Evolutionary conservation across 2,888 invertebrate species (phyloP).

Genomic region (Tanypteryx hageni): DNA sequence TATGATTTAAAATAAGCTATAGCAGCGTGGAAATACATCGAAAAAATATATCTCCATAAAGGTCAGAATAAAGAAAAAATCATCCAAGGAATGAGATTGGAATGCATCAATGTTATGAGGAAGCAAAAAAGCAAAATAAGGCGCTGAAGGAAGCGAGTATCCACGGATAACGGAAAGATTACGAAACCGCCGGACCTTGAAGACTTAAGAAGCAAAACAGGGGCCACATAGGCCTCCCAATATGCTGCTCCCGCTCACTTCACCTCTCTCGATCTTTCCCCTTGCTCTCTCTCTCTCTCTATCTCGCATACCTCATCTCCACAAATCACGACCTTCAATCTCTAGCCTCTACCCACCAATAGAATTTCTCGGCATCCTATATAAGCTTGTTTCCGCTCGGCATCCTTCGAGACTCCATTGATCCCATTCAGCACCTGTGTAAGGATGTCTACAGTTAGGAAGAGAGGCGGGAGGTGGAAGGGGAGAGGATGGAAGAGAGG

Average conservation of each 20-base stretch:
- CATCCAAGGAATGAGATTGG: too few relatives aligned
- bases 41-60: too few relatives aligned
- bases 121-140: neutral
- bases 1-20: too few relatives aligned
- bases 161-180: neutral
- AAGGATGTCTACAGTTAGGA: neutral
- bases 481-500: too few relatives aligned
- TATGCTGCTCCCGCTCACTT: neutral
- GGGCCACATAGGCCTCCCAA: neutral
- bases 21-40: too few relatives aligned
- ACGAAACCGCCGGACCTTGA: neutral
- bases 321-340: constrained; percentile 16
- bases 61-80: too few relatives aligned
- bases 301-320: neutral
- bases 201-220: neutral
- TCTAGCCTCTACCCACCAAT: neutral
- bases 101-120: neutral
- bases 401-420: constrained; percentile 19
- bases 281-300: neutral
- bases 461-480: neutral
- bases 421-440: neutral
- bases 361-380: constrained; percentile 38
- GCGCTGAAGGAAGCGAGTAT: neutral
- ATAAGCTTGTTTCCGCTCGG: constrained; percentile 50
- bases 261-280: neutral